Evolutionary conservation across 2,113 vertebrate genomes (phyloP), one percentile per base, ranked within the genome.

Genomic region (human (Homo sapiens)): DNA sequence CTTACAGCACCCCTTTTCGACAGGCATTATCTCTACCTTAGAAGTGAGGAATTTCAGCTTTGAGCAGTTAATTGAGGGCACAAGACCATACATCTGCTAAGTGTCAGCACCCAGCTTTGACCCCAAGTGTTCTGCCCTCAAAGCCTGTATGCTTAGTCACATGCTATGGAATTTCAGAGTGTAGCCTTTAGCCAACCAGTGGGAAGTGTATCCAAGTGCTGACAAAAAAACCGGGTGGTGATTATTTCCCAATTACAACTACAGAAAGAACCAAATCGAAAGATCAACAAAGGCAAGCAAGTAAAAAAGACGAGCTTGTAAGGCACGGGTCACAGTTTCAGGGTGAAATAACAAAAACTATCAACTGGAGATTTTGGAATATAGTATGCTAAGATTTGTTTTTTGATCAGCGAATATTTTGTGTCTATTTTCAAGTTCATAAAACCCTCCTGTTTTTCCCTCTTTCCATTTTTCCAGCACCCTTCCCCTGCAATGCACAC

Each of bases 231-330:
- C 1, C 75, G 22, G 55, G 72, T 68, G 45, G 68, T 13, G 50
- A 86, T 90, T 81, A 90, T 75, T 93, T 92, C 92, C 90, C 90
- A 90, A 96, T 93, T 90, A 90, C 25, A 59, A 17, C 45, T 90
- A 72, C 43, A 80, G n/a, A 83, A 11, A 57, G 43, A 68, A 82
- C 22, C 43, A 76, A 87, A 93, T 30, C 1, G 5, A 92, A 91
- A 85, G 68, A 68, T 4, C 52, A 75, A 82, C 40, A 64, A 87
- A 89, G 40, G 84, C 20, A 30, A 92, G 45, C 64, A 81, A 66
- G 4, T n/a, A 40, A 25, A 91, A 93, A 86, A 87, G 38, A 64
- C 25, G 50, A 32, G 27, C 32, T 38, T 30, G 23, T 55, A 76
- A 96, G 75, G 64, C 9, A 0, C 1, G 8, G 57, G n/a, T 43